Evolutionary conservation across 2,113 vertebrate genomes (phyloP), one percentile per base, ranked within the genome.

Genomic region (Crotophaga sulcirostris): DNA sequence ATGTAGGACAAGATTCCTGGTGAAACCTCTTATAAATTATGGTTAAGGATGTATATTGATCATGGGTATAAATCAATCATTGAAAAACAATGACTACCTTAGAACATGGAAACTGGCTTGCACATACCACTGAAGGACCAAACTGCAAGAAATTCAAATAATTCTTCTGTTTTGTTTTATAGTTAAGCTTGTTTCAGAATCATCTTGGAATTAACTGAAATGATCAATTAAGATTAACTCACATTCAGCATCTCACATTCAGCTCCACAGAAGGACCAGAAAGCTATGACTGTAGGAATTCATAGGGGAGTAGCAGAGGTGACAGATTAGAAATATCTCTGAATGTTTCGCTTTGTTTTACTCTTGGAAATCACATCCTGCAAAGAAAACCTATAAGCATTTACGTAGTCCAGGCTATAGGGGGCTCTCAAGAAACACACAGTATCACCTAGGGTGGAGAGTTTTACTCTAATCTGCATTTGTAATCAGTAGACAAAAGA

Each of bases 1-100:
- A 66, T 47, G 36, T 72, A 84, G 77, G 64, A 94, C 68, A 86
- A 94, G 68, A 68, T 38, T 24, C 34, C 49, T 9, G 1, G 31
- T 87, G 60, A 96, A 92, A 92, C 74, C 56, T 74, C 34, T 72
- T 81, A 73, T 34, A 93, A 96, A 82, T 91, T 88, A 94, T 76
- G 63, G 55, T 49, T 86, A 89, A 95, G 40, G 52, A 82, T 66
- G 51, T 47, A 12, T 88, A 82, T 63, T 90, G 60, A 74, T 74
- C 82, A 72, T 5, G 8, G 55, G 47, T 83, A 90, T 87, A 52
- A 94, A 96, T 52, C 78, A 90, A 55, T 40, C 24, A 68, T 38
- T 79, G 76, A 84, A 67, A 77, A 95, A 51, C 74, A 87, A 44
- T 68, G 29, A 60, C 66, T 96, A 14, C 51, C 68, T 95, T 91